Base-by-base conservation (phyloP, 2,113 vertebrate genomes). In the Urocynchramus pylzowi region DNA sequence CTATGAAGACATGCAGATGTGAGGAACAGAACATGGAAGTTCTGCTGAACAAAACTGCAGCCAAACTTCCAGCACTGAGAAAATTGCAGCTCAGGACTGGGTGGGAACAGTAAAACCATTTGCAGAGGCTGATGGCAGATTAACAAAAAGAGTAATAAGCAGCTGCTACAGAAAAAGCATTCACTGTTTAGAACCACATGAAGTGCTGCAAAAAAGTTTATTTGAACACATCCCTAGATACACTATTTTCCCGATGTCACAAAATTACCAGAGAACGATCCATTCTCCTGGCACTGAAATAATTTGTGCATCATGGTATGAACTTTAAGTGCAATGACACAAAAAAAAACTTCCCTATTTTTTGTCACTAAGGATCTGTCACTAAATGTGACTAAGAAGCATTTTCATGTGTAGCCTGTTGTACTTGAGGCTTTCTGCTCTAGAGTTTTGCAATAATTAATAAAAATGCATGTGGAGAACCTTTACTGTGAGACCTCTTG, bases 281-380 rank as follows among this genome's bases (percentile, higher is more conserved):
- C 0, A 24, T 71, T 41, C 71, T 89, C 44, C n/a, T 52, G 59
- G 60, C n/a, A 37, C 44, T 79, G 78, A 75, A 89, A 61, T 59
- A 20, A 56, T 20, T 1, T n/a, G 52, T 18, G 9, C 31, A 24
- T 42, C 3, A 1, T 19, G 6, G 9, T 45, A 67, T 2, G 7
- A 81, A 74, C 75, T 67, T 50, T 7, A 71, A 45, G 10, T 37
- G 9, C 16, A 74, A 33, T 18, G 19, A 6, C 16, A 77, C 17
- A 84, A 74, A 16, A 63, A 16, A 63, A 30, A 35, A 6, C 5
- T 17, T 30, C 1, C 22, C 6, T 53, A 19, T 67, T 68, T 61
- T 60, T 35, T 23, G 9, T 65, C 69, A 90, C 27, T n/a, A n/a
- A n/a, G n/a, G n/a, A n/a, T n/a, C n/a, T n/a, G n/a, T n/a, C n/a